Conservation (phyloP, 1,140 invertebrate genomes). For the Adelges cooleyi region DNA sequence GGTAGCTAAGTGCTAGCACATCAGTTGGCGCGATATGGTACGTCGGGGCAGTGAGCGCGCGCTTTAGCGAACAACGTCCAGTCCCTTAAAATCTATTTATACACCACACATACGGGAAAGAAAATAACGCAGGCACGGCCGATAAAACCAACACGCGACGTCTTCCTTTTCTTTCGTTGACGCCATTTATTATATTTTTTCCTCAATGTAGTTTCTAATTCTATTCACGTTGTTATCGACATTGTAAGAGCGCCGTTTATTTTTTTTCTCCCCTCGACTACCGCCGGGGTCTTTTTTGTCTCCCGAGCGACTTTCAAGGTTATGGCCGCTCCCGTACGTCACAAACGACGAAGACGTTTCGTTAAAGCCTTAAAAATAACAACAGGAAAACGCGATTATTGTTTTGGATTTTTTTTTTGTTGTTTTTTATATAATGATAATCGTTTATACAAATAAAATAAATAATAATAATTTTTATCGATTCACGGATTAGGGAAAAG, state of each 20-base stretch:
- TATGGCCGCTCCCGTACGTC: background rate
- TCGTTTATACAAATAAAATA: too few relatives aligned
- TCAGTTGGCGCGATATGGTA: background rate
- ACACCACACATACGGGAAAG: background rate
- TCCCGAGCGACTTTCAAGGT: constrained; percentile 6
- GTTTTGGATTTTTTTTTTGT: too few relatives aligned
- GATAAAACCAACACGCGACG: background rate
- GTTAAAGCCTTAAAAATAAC: too few relatives aligned
- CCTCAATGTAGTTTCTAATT: background rate
- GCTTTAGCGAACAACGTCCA: background rate
- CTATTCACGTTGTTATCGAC: too few relatives aligned
- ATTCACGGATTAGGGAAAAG: too few relatives aligned
- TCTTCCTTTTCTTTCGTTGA: background rate
- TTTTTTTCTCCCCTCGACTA: too few relatives aligned
- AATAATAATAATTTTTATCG: too few relatives aligned
- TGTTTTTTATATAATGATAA: too few relatives aligned
- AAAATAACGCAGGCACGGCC: background rate
- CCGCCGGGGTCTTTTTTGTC: too few relatives aligned
- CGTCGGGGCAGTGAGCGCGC: constrained; percentile 3
- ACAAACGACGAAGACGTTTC: background rate
- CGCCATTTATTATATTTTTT: constrained; percentile 1
- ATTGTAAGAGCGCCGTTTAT: background rate
- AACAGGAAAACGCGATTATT: too few relatives aligned
- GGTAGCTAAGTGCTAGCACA: background rate
- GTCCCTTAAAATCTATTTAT: constrained; percentile 5